Conservation (phyloP, 2,113 vertebrate genomes). For the Lamprotornis superbus region DNA sequence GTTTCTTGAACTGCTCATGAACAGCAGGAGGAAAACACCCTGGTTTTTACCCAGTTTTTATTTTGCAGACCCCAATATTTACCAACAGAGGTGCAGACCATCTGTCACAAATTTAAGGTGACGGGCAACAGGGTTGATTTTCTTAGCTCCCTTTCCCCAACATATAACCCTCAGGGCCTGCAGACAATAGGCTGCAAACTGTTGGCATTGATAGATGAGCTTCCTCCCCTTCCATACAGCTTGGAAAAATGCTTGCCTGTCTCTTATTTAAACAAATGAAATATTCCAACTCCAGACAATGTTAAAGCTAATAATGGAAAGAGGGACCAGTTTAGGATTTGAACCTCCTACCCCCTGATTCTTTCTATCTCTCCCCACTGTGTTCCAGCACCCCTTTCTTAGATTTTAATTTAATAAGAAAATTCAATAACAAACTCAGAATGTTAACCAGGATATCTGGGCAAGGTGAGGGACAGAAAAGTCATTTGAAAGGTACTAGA, state of each 20-base stretch:
- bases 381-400: neutral
- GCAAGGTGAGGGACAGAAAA: fast-evolving
- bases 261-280: constrained; percentile 2
- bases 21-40: neutral
- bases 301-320: neutral
- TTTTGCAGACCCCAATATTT: neutral
- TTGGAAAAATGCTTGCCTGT: constrained; percentile 16
- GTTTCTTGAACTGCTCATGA: neutral
- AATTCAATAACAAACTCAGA: neutral
- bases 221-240: neutral
- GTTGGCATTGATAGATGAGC: constrained; percentile 6
- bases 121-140: neutral
- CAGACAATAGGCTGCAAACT: constrained; percentile 32
- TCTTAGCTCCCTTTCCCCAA: neutral
- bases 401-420: neutral
- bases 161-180: constrained; percentile 10
- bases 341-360: neutral
- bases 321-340: neutral
- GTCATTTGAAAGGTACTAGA: neutral
- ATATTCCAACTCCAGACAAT: neutral
- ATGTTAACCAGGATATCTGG: neutral
- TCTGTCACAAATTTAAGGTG: neutral
- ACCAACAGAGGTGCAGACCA: neutral
- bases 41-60: neutral
- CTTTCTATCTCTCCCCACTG: neutral